Percentiles rank a stretch among this genome's conserved stretches.
Evolutionary conservation across 2,113 vertebrate species (phyloP).

Genomic region (Catharus minimus): DNA sequence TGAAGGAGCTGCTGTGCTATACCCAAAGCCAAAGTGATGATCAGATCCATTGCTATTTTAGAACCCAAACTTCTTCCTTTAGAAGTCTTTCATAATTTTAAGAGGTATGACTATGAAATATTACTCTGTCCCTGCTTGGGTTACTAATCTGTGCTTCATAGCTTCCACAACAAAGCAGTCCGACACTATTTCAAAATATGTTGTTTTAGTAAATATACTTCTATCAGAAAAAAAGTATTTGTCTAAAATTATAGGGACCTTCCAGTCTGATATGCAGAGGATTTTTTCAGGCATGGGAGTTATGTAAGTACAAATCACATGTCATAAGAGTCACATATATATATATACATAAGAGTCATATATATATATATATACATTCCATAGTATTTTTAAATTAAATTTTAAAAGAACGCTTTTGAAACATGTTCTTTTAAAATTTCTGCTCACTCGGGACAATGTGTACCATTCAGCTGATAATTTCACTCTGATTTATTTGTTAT

Average conservation of each 20-base stretch:
- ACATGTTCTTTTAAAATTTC: background rate
- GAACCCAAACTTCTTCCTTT: background rate
- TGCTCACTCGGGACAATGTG: background rate
- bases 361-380: background rate
- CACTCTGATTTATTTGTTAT: background rate
- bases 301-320: constrained; percentile 4
- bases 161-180: background rate
- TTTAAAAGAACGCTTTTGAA: background rate
- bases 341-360: background rate
- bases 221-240: background rate
- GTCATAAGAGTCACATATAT: background rate
- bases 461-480: background rate
- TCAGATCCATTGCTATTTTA: background rate
- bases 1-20: background rate
- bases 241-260: background rate
- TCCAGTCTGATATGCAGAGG: background rate
- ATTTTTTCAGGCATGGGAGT: background rate
- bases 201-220: constrained; percentile 20
- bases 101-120: constrained; percentile 21
- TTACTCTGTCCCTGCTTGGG: background rate
- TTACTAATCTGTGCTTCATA: background rate
- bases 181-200: background rate
- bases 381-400: background rate
- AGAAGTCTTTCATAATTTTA: background rate
- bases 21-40: background rate